Evolutionary conservation across 2,113 vertebrate genomes (phyloP), one percentile per base, ranked within the genome.

Genomic region (Phaethornis superciliosus): DNA sequence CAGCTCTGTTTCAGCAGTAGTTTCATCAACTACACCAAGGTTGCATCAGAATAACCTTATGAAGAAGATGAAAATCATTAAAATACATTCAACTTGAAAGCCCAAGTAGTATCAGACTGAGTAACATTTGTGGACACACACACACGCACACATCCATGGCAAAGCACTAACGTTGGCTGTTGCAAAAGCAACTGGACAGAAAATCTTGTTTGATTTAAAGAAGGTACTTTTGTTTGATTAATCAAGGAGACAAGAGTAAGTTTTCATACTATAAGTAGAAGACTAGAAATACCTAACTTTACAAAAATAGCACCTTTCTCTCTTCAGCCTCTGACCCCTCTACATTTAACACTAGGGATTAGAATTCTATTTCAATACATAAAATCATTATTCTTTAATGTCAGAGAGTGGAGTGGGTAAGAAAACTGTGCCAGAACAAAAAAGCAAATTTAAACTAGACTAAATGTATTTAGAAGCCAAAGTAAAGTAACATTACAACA

Each of bases 391-490:
- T 32, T 90, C 26, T 58, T 90, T 85, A 91, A 89, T 28, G 47
- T 71, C 52, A 87, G 44, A 93, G 27, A 40, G 5, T 5, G 27
- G 28, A 11, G 79, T 15, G 28, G 85, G 67, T 81, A 89, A 87
- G 68, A 90, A 94, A 97, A 79, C 26, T 2, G 80, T 28, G 40
- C 27, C 46, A 93, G 71, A 94, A 79, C 16, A 84, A 90, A 89
- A 96, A 67, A n/a, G 32, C 27, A 96, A 64, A 96, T 91, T 79
- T 82, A 58, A 95, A 95, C 60, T 63, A 58, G 64, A 72, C 15
- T 37, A 44, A 86, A 85, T 42, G 60, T 47, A 90, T 72, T 91
- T 64, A 72, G 83, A 95, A 90, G 60, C 46, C 72, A 92, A 81
- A 22, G 68, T 93, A 92, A 94, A 96, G 55, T 24, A 95, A 64